These are phyloP conservation scores for Lophotis ruficrista DNA, from an alignment of 2,113 vertebrate species.

Conservation along the genomic window DNA sequence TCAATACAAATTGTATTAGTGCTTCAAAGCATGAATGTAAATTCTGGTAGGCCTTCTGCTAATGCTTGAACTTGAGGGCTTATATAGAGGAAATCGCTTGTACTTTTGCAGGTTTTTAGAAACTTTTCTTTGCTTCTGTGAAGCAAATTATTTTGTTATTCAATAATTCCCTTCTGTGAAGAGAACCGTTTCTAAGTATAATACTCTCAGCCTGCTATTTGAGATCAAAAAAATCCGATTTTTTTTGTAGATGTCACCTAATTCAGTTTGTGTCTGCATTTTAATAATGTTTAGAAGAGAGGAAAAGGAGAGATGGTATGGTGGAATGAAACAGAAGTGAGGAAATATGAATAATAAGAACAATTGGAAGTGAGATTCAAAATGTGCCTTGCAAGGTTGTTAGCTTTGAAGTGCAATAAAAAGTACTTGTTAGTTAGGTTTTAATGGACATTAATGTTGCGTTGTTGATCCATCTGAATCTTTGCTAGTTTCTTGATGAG, in stretches of 20 bases:
- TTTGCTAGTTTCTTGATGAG: background rate
- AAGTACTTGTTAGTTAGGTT: background rate
- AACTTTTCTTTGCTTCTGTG: background rate
- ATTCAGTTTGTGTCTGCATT: background rate
- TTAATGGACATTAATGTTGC: background rate
- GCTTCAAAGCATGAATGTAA: conserved; percentile 1
- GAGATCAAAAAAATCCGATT: background rate
- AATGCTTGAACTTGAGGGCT: background rate
- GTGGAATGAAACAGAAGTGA: background rate
- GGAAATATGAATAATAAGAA: background rate
- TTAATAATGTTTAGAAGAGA: background rate
- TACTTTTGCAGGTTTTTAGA: background rate
- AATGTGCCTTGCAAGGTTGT: background rate
- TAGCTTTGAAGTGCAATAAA: background rate
- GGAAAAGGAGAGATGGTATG: rapidly evolving
- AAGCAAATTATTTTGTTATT: background rate
- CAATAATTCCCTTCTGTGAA: background rate
- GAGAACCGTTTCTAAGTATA: background rate
- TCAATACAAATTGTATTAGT: background rate
- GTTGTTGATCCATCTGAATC: background rate
- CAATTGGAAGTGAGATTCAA: background rate
- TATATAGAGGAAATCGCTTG: background rate
- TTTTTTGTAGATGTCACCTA: rapidly evolving
- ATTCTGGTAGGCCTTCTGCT: background rate
- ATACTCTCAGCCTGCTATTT: background rate